Conservation (phyloP, 2,113 vertebrate species). For the Microcebus lehilahytsara region DNA sequence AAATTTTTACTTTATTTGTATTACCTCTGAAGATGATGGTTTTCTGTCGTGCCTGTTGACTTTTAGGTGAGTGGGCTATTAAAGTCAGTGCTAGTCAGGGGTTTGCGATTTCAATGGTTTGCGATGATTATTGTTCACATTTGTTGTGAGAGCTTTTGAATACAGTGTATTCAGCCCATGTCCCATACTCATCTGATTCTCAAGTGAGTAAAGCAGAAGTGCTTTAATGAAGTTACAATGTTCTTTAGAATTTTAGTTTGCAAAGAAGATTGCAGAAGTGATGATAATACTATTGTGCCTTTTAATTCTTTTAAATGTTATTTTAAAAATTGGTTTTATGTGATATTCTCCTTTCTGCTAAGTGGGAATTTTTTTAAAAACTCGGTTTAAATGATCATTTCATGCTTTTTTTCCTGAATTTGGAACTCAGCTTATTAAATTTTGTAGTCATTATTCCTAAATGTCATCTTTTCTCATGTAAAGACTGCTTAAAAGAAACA, state of each 20-base stretch:
- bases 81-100: too few species aligned
- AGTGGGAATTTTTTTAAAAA: background rate
- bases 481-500: background rate
- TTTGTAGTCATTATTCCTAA: background rate
- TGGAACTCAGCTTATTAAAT: background rate
- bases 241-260: background rate
- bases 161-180: too few species aligned
- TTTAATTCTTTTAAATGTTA: background rate
- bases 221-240: background rate
- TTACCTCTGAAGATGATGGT: background rate
- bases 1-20: background rate
- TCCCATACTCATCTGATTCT: background rate
- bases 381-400: background rate
- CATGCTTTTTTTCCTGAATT: background rate
- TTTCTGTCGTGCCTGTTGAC: fast-evolving
- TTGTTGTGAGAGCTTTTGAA: too few species aligned
- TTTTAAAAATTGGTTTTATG: background rate
- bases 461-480: background rate
- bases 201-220: background rate
- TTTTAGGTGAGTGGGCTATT: background rate
- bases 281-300: too few species aligned
- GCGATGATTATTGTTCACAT: background rate
- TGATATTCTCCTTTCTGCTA: background rate
- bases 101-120: background rate
- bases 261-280: background rate